These are phyloP conservation scores for Temnothorax ravouxi DNA, from an alignment of 2,888 invertebrate species.

Conservation along the genomic window DNA sequence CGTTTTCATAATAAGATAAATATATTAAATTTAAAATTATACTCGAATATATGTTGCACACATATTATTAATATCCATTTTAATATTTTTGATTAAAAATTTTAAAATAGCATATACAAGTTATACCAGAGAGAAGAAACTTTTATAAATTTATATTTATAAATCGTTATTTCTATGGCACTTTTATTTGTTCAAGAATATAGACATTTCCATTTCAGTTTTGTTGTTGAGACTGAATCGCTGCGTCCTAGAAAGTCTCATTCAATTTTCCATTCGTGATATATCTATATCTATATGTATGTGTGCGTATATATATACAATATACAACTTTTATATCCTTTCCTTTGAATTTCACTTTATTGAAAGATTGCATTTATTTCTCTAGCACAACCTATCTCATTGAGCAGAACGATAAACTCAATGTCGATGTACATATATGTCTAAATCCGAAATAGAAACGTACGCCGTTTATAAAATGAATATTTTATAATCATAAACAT, in stretches of 20 bases:
- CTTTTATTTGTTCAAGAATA: constrained; percentile 24
- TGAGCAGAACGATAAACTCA: constrained; percentile 20
- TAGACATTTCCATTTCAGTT: constrained; percentile 39
- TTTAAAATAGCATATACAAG: background rate
- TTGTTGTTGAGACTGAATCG: constrained; percentile 29
- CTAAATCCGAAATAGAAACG: background rate
- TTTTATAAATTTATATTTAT: background rate
- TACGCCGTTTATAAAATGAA: background rate
- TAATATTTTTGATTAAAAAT: constrained; percentile 1
- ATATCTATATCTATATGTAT: background rate
- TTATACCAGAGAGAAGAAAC: background rate
- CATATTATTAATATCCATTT: background rate
- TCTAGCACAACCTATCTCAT: background rate
- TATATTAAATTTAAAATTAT: background rate
- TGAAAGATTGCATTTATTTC: constrained; percentile 36
- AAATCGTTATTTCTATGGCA: background rate
- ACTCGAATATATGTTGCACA: background rate
- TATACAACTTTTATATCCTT: constrained; percentile 25
- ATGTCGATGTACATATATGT: background rate
- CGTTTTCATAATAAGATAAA: background rate
- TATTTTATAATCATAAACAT: background rate
- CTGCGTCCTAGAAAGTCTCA: constrained; percentile 20
- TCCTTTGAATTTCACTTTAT: constrained; percentile 35
- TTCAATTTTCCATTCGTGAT: constrained; percentile 29
- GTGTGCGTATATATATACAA: background rate